Base-by-base conservation (phyloP, 2,113 vertebrate species). In the Colinus virginianus region DNA sequence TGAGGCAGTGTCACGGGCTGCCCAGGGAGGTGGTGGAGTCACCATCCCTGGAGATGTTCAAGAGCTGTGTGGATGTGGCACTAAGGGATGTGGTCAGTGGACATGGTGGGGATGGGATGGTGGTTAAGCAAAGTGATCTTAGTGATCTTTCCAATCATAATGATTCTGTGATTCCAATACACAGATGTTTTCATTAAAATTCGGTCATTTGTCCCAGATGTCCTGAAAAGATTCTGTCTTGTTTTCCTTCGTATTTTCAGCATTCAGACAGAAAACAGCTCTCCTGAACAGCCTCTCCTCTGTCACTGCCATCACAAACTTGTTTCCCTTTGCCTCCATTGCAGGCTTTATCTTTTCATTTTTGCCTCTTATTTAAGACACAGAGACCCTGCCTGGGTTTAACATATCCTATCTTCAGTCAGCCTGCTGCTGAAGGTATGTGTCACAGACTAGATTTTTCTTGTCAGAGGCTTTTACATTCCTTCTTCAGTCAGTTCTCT, bases 401-500 rank as follows among this genome's bases (percentile, higher is more conserved):
- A 67, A 68, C 84, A 94, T 79, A 83, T 85, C 76, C 72, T 80
- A 78, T 88, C 94, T 90, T 13, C 56, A 94, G 76, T 76, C 87
- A 94, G 23, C 49, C 1, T 1, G 55, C 64, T 87, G 4, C 4
- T 0, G 0, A 34, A 92, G 87, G 70, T 46, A 72, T 83, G 43
- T 96, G 89, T 78, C 79, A 90, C 64, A 91, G 59, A 71, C 81
- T 63, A 67, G 40, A 69, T 93, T 75, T 40, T 53, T 93, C 83
- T 86, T 94, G 84, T 91, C 87, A 70, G 59, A 2, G 3, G 43
- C 84, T 94, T 94, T 95, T 80, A 74, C 90, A 82, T 94, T 62
- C 78, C 45, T 48, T 58, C 77, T 61, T 62, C 68, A 84, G 32
- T 85, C 20, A 7, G 55, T 86, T 86, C 69, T 68, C 51, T 9